A percentile compares a stretch with the other conserved stretches of the same genome.
Evolutionary conservation across 2,113 vertebrate genomes (phyloP).

Genomic region (Felis chaus): DNA sequence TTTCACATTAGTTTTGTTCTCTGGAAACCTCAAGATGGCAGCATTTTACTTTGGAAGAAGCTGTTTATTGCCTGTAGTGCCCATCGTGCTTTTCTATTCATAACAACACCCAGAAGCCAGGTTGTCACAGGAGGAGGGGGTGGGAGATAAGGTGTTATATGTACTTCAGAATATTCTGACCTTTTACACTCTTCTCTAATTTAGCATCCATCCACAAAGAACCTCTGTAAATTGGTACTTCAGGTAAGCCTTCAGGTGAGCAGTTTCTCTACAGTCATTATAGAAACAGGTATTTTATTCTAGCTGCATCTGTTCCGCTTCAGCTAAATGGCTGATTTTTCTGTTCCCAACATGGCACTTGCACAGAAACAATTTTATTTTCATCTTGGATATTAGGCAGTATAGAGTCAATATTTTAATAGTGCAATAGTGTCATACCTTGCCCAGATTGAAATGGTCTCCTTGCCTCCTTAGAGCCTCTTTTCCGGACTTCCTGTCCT

Average conservation of each 20-base stretch:
- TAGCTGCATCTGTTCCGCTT: background rate
- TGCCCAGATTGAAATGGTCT: background rate
- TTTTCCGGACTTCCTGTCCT: background rate
- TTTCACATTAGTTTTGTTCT: background rate
- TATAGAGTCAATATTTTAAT: background rate
- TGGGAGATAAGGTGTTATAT: slow-evolving; percentile 40
- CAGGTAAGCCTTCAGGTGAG: background rate
- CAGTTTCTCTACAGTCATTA: slow-evolving; percentile 59
- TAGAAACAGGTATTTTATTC: slow-evolving; percentile 57
- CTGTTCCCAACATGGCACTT: background rate
- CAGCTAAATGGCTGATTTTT: background rate
- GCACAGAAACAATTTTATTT: slow-evolving; percentile 45
- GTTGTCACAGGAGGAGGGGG: slow-evolving; percentile 53
- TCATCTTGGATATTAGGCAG: slow-evolving; percentile 37
- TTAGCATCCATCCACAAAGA: slow-evolving; percentile 63
- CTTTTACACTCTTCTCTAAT: slow-evolving; percentile 68
- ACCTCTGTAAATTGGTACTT: slow-evolving; percentile 41
- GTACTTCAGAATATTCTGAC: slow-evolving; percentile 73
- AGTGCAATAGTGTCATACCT: background rate
- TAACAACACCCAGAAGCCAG: slow-evolving; percentile 40
- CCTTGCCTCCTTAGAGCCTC: background rate
- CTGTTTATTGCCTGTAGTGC: background rate
- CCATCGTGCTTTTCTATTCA: slow-evolving; percentile 62
- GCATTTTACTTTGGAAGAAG: slow-evolving; percentile 66
- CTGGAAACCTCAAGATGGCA: slow-evolving; percentile 80